A percentile compares a stretch with the other conserved stretches of the same genome.
phyloP scores from a whole-genome alignment of 1,140 invertebrate species.

The Drosophila mojavensis region DNA sequence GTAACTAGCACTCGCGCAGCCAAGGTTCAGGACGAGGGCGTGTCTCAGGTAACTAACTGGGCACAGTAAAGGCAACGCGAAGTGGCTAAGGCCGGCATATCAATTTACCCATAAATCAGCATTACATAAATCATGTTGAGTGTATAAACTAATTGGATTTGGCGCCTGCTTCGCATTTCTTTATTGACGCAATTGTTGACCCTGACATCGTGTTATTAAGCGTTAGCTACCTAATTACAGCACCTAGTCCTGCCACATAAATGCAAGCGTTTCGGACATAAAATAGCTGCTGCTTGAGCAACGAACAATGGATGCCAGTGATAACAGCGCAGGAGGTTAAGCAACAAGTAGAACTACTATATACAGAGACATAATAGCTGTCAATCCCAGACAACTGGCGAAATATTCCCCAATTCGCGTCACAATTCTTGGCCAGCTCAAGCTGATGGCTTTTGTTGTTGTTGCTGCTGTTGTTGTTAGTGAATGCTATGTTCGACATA shows the following conservation, averaged over 20 bases:
- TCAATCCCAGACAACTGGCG: neutral
- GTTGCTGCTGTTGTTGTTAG: neutral
- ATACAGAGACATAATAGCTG: neutral
- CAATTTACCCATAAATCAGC: constrained; percentile 54
- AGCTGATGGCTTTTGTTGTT: neutral
- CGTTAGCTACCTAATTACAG: constrained; percentile 48
- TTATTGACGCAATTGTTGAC: constrained; percentile 37
- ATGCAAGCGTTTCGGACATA: neutral
- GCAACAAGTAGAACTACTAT: constrained; percentile 15
- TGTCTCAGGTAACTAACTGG: constrained; percentile 2
- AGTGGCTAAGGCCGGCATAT: constrained; percentile 24
- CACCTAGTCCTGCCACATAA: constrained; percentile 25
- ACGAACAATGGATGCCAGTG: neutral
- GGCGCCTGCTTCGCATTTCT: constrained; percentile 54
- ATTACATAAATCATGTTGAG: constrained; percentile 25
- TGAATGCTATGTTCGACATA: neutral
- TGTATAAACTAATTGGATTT: constrained; percentile 63
- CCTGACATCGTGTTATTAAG: constrained; percentile 43
- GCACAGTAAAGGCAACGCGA: neutral
- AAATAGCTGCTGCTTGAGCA: neutral
- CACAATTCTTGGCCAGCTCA: neutral
- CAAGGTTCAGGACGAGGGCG: neutral
- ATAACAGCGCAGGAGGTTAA: neutral
- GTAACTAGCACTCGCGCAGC: neutral
- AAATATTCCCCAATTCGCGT: neutral